Base-by-base conservation (phyloP, 2,797 vertebrate genomes). In the Threskiornis aethiopicus region DNA sequence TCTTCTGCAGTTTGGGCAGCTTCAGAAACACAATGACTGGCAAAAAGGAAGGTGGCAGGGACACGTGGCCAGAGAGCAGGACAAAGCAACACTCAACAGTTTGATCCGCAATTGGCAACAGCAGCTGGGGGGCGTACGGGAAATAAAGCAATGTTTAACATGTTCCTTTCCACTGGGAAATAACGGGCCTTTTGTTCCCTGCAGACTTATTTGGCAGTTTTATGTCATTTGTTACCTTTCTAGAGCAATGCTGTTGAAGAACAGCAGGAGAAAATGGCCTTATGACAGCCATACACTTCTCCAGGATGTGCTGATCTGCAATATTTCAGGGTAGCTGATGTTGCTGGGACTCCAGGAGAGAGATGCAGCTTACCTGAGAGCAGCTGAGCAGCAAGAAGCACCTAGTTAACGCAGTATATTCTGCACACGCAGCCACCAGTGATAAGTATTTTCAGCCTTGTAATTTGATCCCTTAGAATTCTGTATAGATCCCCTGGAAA, bases 51-150 rank as follows among this genome's bases (percentile, higher is more conserved):
- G 31, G 76, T 29, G 76, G n/a, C 75, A 49, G 44, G 81, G 73
- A 55, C 55, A 13, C 1, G 0, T 5, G 58, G 84, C 89, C 69
- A 3, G 0, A 5, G n/a, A 61, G 75, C n/a, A n/a, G 85, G 79
- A 42, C 21, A n/a, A 44, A 35, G 73, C 46, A 72, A 46, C 61
- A 1, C 10, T 25, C n/a, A 18, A 9, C 59, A 21, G 6, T 2
- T 24, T 26, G 52, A 77, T 52, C 88, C 42, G 89, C 86, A 22
- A 7, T 12, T 2, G 1, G 41, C 86, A n/a, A 1, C 24, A 73
- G 91, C 51, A 55, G 89, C 80, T 17, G 5, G 44, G 44, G 44
- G 44, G 17, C 16, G 9, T 24, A 25, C 0, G 1, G 62, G 80
- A 42, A n/a, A 77, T 31, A 77, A 42, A 86, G 52, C 37, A 0